Conservation (phyloP, 1,140 invertebrate genomes). For the Drosophila lini region DNA sequence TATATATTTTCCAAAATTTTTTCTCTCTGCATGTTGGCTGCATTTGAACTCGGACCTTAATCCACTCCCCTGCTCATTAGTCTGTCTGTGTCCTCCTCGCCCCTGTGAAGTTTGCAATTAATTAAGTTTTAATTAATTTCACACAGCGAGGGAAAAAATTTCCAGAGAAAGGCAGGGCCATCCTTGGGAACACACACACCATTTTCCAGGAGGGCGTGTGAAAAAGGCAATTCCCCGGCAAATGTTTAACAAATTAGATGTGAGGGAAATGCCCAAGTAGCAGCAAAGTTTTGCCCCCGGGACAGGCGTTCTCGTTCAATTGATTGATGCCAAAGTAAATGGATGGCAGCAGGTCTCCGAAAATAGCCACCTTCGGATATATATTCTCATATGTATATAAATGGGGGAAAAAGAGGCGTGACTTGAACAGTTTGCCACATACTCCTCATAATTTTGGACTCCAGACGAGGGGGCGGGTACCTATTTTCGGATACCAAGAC, state of each 20-base stretch:
- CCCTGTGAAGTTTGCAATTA: conserved; percentile 72
- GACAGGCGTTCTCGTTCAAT: conserved; percentile 15
- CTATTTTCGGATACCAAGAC: conserved; percentile 37
- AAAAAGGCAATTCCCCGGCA: conserved; percentile 56
- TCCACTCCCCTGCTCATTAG: conserved; percentile 28
- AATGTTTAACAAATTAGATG: conserved; percentile 66
- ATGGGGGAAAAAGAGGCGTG: conserved; percentile 20
- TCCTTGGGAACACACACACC: not conserved
- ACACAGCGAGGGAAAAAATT: conserved; percentile 39
- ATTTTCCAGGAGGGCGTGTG: conserved; percentile 55
- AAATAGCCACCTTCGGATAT: conserved; percentile 22
- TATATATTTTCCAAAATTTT: not conserved
- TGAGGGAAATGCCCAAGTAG: conserved; percentile 39
- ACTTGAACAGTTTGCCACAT: conserved; percentile 20
- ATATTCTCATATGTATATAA: not conserved
- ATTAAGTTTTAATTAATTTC: conserved; percentile 80
- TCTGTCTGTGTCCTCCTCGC: conserved; percentile 15
- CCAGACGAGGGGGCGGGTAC: not conserved
- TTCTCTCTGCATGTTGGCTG: conserved; percentile 6
- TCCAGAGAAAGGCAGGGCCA: conserved; percentile 29
- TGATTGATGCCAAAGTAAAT: conserved; percentile 60
- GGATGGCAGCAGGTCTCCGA: conserved; percentile 28
- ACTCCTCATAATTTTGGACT: conserved; percentile 32
- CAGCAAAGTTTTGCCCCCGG: conserved; percentile 36
- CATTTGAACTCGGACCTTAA: conserved; percentile 34